Evolutionary conservation across 2,797 vertebrate genomes (phyloP).

Genomic region (Typhlichthys eigenmanni): DNA sequence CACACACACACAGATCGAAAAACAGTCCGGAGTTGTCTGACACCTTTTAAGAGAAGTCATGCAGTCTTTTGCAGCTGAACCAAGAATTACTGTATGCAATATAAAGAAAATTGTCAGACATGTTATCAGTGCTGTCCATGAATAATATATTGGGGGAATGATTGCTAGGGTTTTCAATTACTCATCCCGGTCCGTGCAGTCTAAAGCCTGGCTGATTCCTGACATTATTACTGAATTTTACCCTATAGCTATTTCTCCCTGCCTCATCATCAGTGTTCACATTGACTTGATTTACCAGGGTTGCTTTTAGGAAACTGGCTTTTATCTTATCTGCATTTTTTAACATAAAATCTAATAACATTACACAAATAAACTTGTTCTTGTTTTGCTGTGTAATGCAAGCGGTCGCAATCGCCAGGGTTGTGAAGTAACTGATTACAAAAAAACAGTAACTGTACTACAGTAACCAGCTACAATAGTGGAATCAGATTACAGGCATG

Average conservation of each 20-base stretch:
- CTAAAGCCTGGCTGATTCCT: conserved; percentile 19
- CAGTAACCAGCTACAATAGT: no score
- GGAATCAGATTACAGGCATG: no score
- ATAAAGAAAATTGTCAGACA: conserved; percentile 30
- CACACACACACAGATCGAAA: conserved; percentile 5
- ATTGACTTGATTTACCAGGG: background rate
- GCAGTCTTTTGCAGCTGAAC: conserved; percentile 40
- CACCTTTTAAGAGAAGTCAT: conserved; percentile 40
- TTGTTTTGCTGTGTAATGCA: background rate
- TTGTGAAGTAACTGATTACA: no score
- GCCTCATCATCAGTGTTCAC: background rate
- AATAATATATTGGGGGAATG: conserved; percentile 47
- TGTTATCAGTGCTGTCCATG: conserved; percentile 27
- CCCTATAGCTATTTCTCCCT: background rate
- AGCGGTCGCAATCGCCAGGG: no score
- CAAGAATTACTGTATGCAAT: conserved; percentile 33
- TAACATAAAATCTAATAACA: background rate
- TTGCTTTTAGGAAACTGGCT: background rate
- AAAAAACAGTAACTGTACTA: no score
- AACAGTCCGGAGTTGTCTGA: conserved; percentile 9
- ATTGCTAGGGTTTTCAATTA: conserved; percentile 22
- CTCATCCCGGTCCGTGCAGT: conserved; percentile 10
- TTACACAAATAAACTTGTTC: background rate
- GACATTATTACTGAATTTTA: conserved; percentile 7
- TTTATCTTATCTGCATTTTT: background rate